phyloP scores from a whole-genome alignment of 2,797 vertebrate genomes.

The Sphenodon punctatus region DNA sequence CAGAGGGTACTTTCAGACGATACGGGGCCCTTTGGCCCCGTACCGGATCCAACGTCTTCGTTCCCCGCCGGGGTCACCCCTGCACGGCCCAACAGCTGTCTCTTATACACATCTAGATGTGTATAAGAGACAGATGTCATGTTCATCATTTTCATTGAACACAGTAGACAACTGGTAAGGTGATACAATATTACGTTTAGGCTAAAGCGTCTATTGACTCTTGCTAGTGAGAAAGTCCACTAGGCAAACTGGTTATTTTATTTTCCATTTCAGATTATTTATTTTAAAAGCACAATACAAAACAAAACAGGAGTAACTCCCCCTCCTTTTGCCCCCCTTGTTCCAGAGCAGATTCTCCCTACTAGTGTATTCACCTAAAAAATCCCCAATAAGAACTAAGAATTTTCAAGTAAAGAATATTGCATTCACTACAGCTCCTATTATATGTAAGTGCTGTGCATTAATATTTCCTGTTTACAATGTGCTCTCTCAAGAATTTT shows the following conservation, averaged over 20 bases:
- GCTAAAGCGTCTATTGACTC: conserved; percentile 31
- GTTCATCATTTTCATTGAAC: conserved; percentile 55
- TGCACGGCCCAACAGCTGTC: too few relatives aligned
- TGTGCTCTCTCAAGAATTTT: conserved; percentile 1
- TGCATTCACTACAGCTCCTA: not conserved
- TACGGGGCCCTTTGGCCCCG: too few relatives aligned
- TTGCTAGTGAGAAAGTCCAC: conserved; percentile 44
- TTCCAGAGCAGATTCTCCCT: fast-evolving
- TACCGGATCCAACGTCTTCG: too few relatives aligned
- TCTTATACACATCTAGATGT: too few relatives aligned
- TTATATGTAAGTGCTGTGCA: not conserved
- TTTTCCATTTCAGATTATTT: conserved; percentile 9
- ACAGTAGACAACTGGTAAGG: conserved; percentile 52
- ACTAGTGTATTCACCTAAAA: not conserved
- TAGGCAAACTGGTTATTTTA: not conserved
- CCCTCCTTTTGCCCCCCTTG: fast-evolving
- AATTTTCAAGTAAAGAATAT: not conserved
- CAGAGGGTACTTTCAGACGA: too few relatives aligned
- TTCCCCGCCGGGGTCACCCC: too few relatives aligned
- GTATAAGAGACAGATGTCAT: too few relatives aligned
- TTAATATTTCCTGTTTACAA: not conserved
- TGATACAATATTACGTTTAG: conserved; percentile 28
- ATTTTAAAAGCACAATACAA: not conserved
- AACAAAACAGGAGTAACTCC: conserved; percentile 20
- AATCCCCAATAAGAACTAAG: not conserved